phyloP scores from a whole-genome alignment of 2,113 vertebrate species.

The Alethe diademata region DNA sequence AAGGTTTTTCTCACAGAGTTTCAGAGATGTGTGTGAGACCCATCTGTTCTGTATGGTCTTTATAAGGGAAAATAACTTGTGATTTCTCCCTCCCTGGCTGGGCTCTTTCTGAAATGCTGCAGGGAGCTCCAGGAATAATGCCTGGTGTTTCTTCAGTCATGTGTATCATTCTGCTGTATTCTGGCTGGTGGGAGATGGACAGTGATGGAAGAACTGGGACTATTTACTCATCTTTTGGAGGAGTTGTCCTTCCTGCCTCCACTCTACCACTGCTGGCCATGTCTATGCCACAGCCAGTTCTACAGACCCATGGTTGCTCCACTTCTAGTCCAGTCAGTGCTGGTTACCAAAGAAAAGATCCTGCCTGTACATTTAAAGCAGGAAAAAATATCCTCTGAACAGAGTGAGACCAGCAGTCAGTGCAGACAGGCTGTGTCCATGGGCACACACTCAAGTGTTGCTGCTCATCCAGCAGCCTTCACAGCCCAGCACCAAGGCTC shows the following conservation, averaged over 20 bases:
- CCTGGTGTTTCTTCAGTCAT: background rate
- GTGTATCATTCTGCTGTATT: background rate
- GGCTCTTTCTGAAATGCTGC: background rate
- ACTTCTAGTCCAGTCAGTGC: background rate
- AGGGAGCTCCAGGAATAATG: background rate
- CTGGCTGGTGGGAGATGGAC: background rate
- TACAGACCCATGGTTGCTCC: background rate
- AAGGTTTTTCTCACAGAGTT: background rate
- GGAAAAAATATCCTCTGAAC: background rate
- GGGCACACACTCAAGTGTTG: background rate
- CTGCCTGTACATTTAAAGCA: background rate
- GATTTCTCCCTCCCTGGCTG: background rate
- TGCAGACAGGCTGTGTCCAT: accelerated
- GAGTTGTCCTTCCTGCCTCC: background rate
- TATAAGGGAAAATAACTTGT: background rate
- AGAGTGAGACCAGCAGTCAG: background rate
- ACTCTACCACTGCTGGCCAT: background rate
- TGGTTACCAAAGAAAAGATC: background rate
- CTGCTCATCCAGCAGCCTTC: background rate
- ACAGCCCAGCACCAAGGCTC: background rate
- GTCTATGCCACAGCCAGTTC: background rate
- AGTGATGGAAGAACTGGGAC: background rate
- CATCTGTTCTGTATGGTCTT: background rate
- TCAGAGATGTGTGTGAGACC: background rate
- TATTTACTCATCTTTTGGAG: background rate